Evolutionary conservation across 2,888 invertebrate genomes (phyloP).

Genomic region (Achlya flavicornis): DNA sequence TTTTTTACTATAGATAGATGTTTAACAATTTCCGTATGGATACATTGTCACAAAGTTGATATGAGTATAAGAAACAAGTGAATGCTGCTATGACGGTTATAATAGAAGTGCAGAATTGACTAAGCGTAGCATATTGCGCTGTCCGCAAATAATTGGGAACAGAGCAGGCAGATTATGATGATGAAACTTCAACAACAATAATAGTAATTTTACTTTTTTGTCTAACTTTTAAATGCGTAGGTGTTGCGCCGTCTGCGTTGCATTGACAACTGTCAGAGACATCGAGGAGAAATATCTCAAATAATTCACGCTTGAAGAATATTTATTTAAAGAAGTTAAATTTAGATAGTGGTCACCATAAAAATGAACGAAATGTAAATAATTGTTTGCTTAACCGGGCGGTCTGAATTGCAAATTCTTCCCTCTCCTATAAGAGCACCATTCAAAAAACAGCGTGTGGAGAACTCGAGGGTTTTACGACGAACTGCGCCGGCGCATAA

Average conservation of each 20-base stretch:
- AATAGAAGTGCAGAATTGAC: no score
- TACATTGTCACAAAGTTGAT: neutral
- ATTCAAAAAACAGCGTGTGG: constrained; percentile 21
- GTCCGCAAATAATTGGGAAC: no score
- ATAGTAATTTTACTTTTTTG: neutral
- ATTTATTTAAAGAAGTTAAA: neutral
- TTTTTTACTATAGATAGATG: neutral
- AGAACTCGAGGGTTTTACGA: constrained; percentile 51
- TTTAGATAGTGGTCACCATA: neutral
- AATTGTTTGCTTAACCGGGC: neutral
- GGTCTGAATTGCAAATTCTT: constrained; percentile 7
- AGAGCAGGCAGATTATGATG: no score
- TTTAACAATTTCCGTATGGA: neutral
- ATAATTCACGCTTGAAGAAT: neutral
- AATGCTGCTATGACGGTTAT: no score
- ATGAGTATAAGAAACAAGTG: no score
- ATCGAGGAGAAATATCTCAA: neutral
- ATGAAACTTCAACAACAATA: no score
- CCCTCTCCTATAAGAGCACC: constrained; percentile 13
- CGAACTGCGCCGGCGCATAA: constrained; percentile 59
- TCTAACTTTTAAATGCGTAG: neutral
- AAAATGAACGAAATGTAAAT: neutral
- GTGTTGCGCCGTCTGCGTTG: neutral
- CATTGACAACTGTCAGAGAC: constrained; percentile 1
- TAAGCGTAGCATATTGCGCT: no score